These are phyloP conservation scores for Limenitis camilla DNA, from an alignment of 2,888 invertebrate species.

Conservation along the genomic window DNA sequence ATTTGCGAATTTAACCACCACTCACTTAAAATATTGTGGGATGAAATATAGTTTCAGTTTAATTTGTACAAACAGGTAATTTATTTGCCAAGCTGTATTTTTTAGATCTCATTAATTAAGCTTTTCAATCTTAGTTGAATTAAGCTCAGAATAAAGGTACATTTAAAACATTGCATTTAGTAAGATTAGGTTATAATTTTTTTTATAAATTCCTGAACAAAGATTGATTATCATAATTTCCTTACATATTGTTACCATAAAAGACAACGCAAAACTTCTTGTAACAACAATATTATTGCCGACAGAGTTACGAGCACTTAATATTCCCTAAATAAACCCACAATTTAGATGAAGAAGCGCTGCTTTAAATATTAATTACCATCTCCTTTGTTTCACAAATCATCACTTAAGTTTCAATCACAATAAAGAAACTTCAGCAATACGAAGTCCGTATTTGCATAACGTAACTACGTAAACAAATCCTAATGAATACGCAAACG, in stretches of 20 bases:
- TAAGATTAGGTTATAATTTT: too few relatives aligned
- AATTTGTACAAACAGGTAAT: too few relatives aligned
- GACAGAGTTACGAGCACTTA: conserved; percentile 13
- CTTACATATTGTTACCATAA: neutral
- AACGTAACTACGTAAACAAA: conserved; percentile 4
- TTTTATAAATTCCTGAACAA: too few relatives aligned
- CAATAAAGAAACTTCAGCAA: conserved; percentile 15
- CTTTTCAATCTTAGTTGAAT: too few relatives aligned
- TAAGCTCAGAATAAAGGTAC: too few relatives aligned
- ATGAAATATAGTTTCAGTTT: too few relatives aligned
- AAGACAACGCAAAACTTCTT: neutral
- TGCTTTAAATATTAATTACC: conserved; percentile 33
- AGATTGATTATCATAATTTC: neutral
- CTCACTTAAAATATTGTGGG: too few relatives aligned
- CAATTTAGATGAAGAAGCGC: conserved; percentile 26
- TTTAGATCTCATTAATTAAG: too few relatives aligned
- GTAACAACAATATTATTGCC: conserved; percentile 10
- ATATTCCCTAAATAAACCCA: conserved; percentile 23
- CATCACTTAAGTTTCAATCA: conserved; percentile 34
- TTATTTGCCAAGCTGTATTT: too few relatives aligned
- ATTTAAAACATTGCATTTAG: too few relatives aligned
- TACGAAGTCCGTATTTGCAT: conserved; percentile 14
- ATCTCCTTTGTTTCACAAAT: conserved; percentile 29
- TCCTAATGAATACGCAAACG: too few relatives aligned
- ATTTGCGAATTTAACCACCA: too few relatives aligned